Evolutionary conservation across 2,888 invertebrate species (phyloP).

Genomic region (Laothoe populi): DNA sequence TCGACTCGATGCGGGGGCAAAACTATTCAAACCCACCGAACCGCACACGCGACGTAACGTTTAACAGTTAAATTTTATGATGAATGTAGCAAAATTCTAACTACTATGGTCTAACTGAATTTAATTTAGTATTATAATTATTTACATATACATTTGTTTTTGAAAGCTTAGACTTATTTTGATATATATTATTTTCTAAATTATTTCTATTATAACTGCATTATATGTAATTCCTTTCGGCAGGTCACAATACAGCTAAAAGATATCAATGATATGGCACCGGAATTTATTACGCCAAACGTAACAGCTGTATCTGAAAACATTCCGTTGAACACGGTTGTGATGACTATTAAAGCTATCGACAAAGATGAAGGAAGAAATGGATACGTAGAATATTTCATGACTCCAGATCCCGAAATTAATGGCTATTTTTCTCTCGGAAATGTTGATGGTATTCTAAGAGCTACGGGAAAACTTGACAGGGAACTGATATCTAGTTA

Average conservation of each 20-base stretch:
- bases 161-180: neutral
- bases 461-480: slow-evolving; percentile 94
- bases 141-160: too few relatives aligned
- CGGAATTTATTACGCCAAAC: slow-evolving; percentile 92
- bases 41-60: too few relatives aligned
- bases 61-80: too few relatives aligned
- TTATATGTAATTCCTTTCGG: slow-evolving; percentile 43
- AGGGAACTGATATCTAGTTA: slow-evolving; percentile 92
- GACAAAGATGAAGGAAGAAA: slow-evolving; percentile 96
- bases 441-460: slow-evolving; percentile 93
- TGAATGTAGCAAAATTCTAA: too few relatives aligned
- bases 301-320: slow-evolving; percentile 93
- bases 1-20: too few relatives aligned
- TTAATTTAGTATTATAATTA: neutral
- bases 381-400: slow-evolving; percentile 94
- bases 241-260: slow-evolving; percentile 94
- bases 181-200: neutral
- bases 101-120: too few relatives aligned
- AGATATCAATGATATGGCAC: slow-evolving; percentile 97
- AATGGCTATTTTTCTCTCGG: slow-evolving; percentile 92
- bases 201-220: slow-evolving; percentile 14
- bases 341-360: slow-evolving; percentile 94
- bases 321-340: slow-evolving; percentile 92
- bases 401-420: slow-evolving; percentile 87
- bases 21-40: too few relatives aligned